phyloP scores from a whole-genome alignment of 1,140 invertebrate species.

The Macrosteles quadrilineatus region DNA sequence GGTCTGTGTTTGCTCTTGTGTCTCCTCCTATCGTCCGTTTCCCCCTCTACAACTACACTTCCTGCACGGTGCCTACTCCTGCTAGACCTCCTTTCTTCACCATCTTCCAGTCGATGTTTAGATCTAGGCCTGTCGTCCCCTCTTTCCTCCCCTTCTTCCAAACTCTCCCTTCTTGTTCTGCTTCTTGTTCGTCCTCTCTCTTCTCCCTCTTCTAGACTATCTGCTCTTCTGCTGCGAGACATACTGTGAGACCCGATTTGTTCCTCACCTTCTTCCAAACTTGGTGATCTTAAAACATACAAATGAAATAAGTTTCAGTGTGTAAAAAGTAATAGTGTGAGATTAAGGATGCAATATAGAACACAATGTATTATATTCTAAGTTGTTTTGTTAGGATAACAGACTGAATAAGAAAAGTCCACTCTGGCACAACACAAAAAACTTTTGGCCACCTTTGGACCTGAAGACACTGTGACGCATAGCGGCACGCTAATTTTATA shows the following conservation, averaged over 20 bases:
- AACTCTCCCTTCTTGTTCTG: constrained; percentile 40
- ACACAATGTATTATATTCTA: too few relatives aligned
- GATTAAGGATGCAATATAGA: too few relatives aligned
- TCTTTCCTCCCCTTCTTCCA: constrained; percentile 49
- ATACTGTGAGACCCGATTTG: neutral
- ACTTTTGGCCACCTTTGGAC: too few relatives aligned
- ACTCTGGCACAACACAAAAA: too few relatives aligned
- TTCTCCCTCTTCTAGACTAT: constrained; percentile 25
- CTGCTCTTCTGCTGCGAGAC: constrained; percentile 29
- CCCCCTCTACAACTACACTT: neutral
- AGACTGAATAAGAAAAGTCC: too few relatives aligned
- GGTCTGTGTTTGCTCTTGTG: constrained; percentile 36
- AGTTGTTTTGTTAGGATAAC: too few relatives aligned
- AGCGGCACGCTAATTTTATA: too few relatives aligned
- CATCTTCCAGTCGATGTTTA: constrained; percentile 52
- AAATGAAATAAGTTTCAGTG: too few relatives aligned
- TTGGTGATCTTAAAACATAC: neutral
- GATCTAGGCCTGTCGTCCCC: constrained; percentile 48
- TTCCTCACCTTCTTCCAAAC: constrained; percentile 14
- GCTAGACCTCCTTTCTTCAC: constrained; percentile 43
- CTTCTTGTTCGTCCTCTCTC: constrained; percentile 33
- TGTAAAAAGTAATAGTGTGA: too few relatives aligned
- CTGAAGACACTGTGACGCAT: too few relatives aligned
- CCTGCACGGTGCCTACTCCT: constrained; percentile 25
- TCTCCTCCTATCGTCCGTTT: constrained; percentile 26